A percentile compares a stretch with the other conserved stretches of the same genome.
Conservation (phyloP, 2,888 invertebrate genomes). For the Chrysomela aeneicollis region DNA sequence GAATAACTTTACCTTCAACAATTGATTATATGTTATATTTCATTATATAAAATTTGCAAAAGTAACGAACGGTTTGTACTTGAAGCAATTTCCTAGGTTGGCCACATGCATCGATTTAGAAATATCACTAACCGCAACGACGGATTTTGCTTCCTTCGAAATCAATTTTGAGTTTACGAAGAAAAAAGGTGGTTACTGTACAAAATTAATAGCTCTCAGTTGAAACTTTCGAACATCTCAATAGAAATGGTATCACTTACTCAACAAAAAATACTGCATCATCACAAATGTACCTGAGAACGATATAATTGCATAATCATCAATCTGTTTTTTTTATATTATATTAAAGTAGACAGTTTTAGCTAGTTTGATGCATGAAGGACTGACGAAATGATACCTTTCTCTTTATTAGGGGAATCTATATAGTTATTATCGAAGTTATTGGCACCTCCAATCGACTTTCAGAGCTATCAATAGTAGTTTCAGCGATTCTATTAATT, state of each 20-base stretch:
- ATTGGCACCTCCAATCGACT: not conserved
- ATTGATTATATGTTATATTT: slow-evolving; percentile 58
- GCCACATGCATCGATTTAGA: slow-evolving; percentile 51
- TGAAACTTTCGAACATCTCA: slow-evolving; percentile 15
- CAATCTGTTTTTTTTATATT: not conserved
- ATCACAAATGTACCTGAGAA: not conserved
- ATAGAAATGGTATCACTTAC: not conserved
- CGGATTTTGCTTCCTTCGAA: not conserved
- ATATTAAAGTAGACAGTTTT: too few relatives aligned
- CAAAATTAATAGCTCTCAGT: not conserved
- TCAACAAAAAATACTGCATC: not conserved
- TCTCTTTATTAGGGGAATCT: not conserved
- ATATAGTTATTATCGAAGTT: not conserved
- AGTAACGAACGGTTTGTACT: slow-evolving; percentile 77
- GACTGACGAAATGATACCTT: not conserved
- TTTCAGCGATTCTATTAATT: not conserved
- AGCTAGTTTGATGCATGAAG: not conserved
- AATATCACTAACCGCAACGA: slow-evolving; percentile 29
- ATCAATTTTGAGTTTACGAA: not conserved
- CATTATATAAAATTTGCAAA: slow-evolving; percentile 75
- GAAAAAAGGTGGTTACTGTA: not conserved
- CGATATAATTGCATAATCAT: not conserved
- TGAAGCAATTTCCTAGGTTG: slow-evolving; percentile 69
- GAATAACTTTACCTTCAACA: slow-evolving; percentile 60
- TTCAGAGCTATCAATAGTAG: not conserved